Base-by-base conservation (phyloP, 2,113 vertebrate species). In the Poeciliopsis occidentalis region DNA sequence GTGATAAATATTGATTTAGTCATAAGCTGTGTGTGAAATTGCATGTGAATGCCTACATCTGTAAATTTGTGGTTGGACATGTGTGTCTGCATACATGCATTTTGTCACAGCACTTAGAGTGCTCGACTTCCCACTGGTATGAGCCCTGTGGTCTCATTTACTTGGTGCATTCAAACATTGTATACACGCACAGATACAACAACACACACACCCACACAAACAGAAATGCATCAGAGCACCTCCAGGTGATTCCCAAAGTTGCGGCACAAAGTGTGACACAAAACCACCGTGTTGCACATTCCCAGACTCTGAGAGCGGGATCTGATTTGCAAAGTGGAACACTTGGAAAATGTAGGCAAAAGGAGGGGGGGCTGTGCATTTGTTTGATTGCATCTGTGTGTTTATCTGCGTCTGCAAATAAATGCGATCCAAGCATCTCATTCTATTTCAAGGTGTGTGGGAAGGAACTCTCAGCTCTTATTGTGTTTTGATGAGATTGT, bases 171-270 rank as follows among this genome's bases (percentile, higher is more conserved):
- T 80, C 62, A 78, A 27, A 77, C 15, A 54, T 78, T 37, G 61
- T 31, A 73, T 15, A 15, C 44, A 47, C 32, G 26, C 26, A 44
- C 37, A 67, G 39, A 67, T 12, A 30, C 44, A 37, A 57, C 19
- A 57, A 57, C 68, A 39, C 61, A 57, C 69, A 27, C 64, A 39
- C 64, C 30, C 66, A 63, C 44, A 12, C 73, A 44, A 69, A 75
- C 17, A 29, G 13, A 27, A 62, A 75, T 69, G 32, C 76, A 66
- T 73, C 73, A 69, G 73, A 84, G 85, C 84, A 91, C 91, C 84
- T 90, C 44, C 63, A 82, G 86, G 86, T 89, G 84, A 93, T 85
- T 93, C 87, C 86, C 69, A 54, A 10, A 93, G 87, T 92, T 87
- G 81, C 51, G 3, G 65, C 10, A 82, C 90, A 79, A 71, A 91